Percentiles rank a stretch among this genome's conserved stretches.
These are phyloP conservation scores for Eustalomyia histrio DNA, from an alignment of 2,888 invertebrate genomes.

Conservation along the genomic window DNA sequence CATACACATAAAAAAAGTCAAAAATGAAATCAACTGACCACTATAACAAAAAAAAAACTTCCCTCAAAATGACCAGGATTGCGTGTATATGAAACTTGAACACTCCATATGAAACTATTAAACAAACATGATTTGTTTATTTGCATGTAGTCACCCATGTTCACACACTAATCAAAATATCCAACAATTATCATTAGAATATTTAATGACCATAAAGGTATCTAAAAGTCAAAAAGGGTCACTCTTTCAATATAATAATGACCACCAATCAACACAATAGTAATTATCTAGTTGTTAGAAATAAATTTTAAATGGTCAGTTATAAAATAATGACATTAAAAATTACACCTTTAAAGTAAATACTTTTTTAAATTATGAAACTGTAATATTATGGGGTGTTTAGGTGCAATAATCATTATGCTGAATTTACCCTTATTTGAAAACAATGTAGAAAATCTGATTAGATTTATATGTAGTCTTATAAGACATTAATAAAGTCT, in stretches of 20 bases:
- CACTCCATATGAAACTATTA: neutral
- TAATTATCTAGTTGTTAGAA: neutral
- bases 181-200: neutral
- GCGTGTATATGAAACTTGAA: neutral
- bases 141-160: constrained; percentile 46
- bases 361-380: neutral
- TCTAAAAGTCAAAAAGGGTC: neutral
- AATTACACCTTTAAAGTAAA: constrained; percentile 41
- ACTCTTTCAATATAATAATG: neutral
- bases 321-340: constrained; percentile 49
- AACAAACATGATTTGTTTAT: constrained; percentile 5
- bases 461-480: neutral
- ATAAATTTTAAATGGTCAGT: constrained; percentile 46
- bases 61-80: neutral
- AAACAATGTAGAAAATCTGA: neutral
- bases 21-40: constrained; percentile 5
- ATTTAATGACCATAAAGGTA: constrained; percentile 4
- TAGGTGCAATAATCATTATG: neutral
- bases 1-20: neutral
- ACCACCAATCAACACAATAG: neutral
- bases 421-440: neutral
- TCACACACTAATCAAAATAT: constrained; percentile 22
- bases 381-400: neutral
- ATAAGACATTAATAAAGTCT: constrained; percentile 14
- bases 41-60: neutral